Conservation (phyloP, 2,797 vertebrate genomes). For the Halcyon leucocephala region DNA sequence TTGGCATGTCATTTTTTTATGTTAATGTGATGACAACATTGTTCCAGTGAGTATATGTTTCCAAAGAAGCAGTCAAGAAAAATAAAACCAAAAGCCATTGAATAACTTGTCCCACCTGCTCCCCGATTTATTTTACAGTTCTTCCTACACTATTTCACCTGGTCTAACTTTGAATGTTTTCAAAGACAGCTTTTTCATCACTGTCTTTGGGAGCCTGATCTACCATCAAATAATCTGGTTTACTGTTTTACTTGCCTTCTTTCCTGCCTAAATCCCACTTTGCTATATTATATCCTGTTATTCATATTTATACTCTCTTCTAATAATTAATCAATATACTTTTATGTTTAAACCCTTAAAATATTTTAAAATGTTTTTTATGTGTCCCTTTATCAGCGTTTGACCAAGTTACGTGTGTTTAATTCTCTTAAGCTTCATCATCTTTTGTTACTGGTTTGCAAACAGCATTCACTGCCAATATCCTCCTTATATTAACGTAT, state of each 20-base stretch:
- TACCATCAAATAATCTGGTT: neutral
- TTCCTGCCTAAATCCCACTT: neutral
- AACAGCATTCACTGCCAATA: neutral
- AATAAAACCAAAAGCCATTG: neutral
- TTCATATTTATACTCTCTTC: neutral
- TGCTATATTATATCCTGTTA: neutral
- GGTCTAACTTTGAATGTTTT: neutral
- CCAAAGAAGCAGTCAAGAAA: neutral
- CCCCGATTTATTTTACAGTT: neutral
- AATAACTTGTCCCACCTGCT: neutral
- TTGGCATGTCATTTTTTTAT: neutral
- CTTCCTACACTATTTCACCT: neutral
- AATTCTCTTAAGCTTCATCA: neutral
- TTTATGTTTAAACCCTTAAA: constrained; percentile 1
- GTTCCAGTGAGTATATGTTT: neutral
- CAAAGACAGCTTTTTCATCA: neutral
- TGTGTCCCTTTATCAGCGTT: neutral
- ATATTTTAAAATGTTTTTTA: neutral
- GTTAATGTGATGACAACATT: neutral
- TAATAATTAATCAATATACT: neutral
- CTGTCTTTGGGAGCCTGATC: neutral
- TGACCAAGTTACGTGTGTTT: neutral
- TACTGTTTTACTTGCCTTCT: neutral
- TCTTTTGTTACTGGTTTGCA: neutral
- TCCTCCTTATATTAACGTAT: neutral